Evolutionary conservation across 2,888 invertebrate genomes (phyloP).

Genomic region (Stegophylla sp.): DNA sequence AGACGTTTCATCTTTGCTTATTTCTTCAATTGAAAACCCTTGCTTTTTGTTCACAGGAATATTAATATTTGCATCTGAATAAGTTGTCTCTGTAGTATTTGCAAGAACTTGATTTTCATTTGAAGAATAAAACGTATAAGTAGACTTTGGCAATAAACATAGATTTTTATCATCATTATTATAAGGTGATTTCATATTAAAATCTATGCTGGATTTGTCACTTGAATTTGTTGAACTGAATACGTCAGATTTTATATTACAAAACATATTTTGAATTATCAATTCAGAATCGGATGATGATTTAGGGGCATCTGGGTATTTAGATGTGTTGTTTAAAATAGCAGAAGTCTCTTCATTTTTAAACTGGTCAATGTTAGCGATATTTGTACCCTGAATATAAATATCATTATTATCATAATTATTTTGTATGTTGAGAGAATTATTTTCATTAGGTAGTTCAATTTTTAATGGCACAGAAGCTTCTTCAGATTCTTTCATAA

Average conservation of each 20-base stretch:
- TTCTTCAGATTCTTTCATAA: constrained; percentile 25
- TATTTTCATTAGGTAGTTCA: not conserved
- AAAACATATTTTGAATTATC: constrained; percentile 21
- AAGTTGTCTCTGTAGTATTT: constrained; percentile 15
- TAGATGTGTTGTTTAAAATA: not conserved
- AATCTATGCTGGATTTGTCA: constrained; percentile 16
- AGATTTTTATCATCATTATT: not conserved
- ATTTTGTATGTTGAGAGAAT: not conserved
- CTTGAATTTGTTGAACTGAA: not conserved
- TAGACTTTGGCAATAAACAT: not conserved
- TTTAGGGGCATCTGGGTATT: not conserved
- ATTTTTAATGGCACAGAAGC: not conserved
- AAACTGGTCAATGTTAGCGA: not conserved
- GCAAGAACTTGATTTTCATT: constrained; percentile 7
- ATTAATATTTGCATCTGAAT: constrained; percentile 17
- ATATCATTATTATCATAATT: not conserved
- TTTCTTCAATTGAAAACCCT: constrained; percentile 47
- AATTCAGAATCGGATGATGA: constrained; percentile 14
- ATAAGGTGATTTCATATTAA: not conserved
- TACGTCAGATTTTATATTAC: constrained; percentile 38
- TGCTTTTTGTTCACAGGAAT: constrained; percentile 11
- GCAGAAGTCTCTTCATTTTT: not conserved
- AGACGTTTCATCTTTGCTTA: constrained; percentile 36
- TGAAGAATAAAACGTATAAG: not conserved
- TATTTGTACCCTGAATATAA: not conserved